Evolutionary conservation across 2,888 invertebrate species (phyloP), one percentile per base, ranked within the genome.

Genomic region (Arctia plantaginis): DNA sequence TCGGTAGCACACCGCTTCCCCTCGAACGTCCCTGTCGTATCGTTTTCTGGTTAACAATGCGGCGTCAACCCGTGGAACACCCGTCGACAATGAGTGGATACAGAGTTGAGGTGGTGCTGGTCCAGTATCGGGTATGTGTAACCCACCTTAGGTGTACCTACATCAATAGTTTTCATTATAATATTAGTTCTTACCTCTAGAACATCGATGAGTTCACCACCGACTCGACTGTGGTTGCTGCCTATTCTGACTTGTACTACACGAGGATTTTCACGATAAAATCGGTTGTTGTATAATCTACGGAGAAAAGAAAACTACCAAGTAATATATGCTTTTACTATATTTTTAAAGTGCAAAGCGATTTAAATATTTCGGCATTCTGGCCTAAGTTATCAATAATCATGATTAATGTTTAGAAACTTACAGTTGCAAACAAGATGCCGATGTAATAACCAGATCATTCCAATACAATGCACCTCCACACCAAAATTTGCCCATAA

Each of bases 231-330:
- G 85, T 95, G 94, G 80, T 95, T 95, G 77, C 95, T 95, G 35
- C 95, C 95, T 0, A 95, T 69, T 72, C 95, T 87, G 13, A 95
- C 90, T 73, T 90, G 84, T 3, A 95, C 83, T 0, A 92, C 89
- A 23, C 83, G 87, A 0, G 95, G 95, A 74, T 95, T 95, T 79
- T 95, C 95, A 0, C 95, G 91, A 78, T 92, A 95, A 83, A 92
- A 94, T 0, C 95, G 91, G 76, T 95, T 95, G 80, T 95, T 95
- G 80, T 95, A 93, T 91, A 94, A 91, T 62, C 95, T 95, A 80
- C 0, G 59, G 35, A 69, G 3, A 35, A 18, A 55, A 71, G 65
- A 64, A 66, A 23, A 30, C 35, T 33, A 51, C 41, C 1, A 3
- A 47, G 15, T 47, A 18, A 18, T 47, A 3, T 39, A 39, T 39